Percentiles rank a stretch among this genome's conserved stretches.
Conservation (phyloP, 2,888 invertebrate species). For the Suillia variegata region DNA sequence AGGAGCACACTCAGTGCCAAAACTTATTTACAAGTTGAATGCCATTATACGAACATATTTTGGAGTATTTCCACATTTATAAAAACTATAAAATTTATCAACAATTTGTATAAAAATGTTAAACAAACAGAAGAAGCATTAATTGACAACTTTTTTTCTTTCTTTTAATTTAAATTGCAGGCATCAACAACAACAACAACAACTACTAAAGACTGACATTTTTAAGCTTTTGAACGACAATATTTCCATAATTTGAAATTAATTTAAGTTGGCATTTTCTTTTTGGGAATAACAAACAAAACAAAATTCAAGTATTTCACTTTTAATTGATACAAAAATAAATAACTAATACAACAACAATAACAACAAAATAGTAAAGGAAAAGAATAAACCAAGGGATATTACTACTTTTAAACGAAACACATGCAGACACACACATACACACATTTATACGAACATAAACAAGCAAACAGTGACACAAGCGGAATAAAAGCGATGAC, state of each 20-base stretch:
- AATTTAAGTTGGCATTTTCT: conserved; percentile 28
- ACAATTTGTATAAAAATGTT: too few species aligned
- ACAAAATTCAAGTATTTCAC: conserved; percentile 15
- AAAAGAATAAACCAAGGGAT: neutral
- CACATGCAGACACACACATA: conserved; percentile 13
- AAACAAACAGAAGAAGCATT: too few species aligned
- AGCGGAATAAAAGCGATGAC: conserved; percentile 34
- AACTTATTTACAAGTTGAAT: too few species aligned
- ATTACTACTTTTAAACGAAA: conserved; percentile 9
- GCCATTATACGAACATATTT: too few species aligned
- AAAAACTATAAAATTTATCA: too few species aligned
- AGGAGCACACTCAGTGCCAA: too few species aligned
- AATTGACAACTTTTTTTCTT: neutral
- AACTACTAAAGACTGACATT: conserved; percentile 62
- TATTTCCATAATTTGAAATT: conserved; percentile 54
- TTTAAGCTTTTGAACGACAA: conserved; percentile 62
- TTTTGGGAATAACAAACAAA: conserved; percentile 26
- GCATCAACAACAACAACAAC: conserved; percentile 32
- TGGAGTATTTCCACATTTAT: too few species aligned
- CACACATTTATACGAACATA: neutral
- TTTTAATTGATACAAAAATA: conserved; percentile 19
- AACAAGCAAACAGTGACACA: too few species aligned
- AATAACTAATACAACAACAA: conserved; percentile 23
- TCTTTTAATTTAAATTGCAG: neutral
- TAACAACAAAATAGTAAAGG: neutral